A percentile compares a stretch with the other conserved stretches of the same genome.
Conservation (phyloP, 2,797 vertebrate genomes). For the Sebastes elongatus region DNA sequence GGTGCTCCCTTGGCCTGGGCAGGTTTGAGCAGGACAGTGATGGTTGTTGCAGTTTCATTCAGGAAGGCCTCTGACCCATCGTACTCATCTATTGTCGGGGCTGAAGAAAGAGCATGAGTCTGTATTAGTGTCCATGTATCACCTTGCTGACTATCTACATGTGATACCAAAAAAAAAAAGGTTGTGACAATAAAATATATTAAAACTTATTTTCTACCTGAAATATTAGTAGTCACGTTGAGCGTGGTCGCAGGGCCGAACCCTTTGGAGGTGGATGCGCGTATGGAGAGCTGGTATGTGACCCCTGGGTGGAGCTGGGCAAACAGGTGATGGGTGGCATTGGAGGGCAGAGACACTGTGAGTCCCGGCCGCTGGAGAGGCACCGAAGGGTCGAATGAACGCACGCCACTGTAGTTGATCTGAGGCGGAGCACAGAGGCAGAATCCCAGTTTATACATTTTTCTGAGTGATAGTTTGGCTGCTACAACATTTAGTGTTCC, state of each 20-base stretch:
- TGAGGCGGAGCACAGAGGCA: constrained; percentile 63
- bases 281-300: constrained; percentile 95
- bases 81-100: constrained; percentile 96
- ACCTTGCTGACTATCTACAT: not conserved
- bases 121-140: not conserved
- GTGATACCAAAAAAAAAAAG: not conserved
- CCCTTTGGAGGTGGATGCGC: constrained; percentile 94
- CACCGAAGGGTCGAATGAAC: constrained; percentile 96
- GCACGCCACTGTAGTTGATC: constrained; percentile 93
- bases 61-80: constrained; percentile 94
- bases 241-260: constrained; percentile 92
- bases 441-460: not conserved
- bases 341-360: constrained; percentile 91
- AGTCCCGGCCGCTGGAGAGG: constrained; percentile 90
- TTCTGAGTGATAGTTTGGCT: not conserved
- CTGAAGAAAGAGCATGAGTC: constrained; percentile 66
- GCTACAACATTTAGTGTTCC: not conserved
- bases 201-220: constrained; percentile 80
- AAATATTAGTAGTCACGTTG: constrained; percentile 98
- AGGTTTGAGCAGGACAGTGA: constrained; percentile 96
- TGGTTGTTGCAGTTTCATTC: constrained; percentile 98
- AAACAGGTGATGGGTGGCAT: constrained; percentile 92
- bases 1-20: constrained; percentile 98
- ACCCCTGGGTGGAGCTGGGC: constrained; percentile 95
- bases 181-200: not conserved